Conservation (phyloP, 2,113 vertebrate species). For the Illadopsis cleaveri region DNA sequence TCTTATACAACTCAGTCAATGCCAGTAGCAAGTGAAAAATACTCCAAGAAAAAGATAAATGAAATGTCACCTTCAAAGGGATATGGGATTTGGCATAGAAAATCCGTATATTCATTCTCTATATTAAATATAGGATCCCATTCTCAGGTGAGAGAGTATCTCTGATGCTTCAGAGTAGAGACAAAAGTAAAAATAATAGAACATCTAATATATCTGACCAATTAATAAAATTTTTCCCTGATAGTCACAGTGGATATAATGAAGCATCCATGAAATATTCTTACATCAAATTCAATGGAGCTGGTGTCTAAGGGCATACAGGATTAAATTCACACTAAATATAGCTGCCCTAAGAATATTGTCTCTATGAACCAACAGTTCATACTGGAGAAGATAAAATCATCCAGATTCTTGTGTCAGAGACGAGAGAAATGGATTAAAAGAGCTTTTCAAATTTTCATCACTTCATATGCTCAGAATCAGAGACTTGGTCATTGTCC, state of each 20-base stretch:
- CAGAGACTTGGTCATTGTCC: background rate
- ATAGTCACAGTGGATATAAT: fast-evolving
- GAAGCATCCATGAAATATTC: background rate
- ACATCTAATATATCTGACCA: background rate
- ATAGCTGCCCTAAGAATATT: background rate
- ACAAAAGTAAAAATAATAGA: background rate
- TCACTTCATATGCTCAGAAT: background rate
- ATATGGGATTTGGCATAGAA: background rate
- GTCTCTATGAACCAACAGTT: background rate
- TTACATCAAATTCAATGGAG: background rate
- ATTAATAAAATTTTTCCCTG: background rate
- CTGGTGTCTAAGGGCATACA: background rate
- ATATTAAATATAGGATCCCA: background rate
- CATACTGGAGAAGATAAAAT: background rate
- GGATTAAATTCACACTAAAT: background rate
- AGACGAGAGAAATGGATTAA: background rate
- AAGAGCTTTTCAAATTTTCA: background rate
- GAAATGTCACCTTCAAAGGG: background rate
- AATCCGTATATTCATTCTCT: background rate
- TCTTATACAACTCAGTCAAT: background rate
- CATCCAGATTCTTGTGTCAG: background rate
- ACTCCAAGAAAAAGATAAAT: background rate
- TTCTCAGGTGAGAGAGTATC: background rate
- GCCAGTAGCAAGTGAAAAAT: background rate
- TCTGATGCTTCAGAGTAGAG: background rate